phyloP scores from a whole-genome alignment of 2,113 vertebrate species.

The Coptodon bakossiorum region DNA sequence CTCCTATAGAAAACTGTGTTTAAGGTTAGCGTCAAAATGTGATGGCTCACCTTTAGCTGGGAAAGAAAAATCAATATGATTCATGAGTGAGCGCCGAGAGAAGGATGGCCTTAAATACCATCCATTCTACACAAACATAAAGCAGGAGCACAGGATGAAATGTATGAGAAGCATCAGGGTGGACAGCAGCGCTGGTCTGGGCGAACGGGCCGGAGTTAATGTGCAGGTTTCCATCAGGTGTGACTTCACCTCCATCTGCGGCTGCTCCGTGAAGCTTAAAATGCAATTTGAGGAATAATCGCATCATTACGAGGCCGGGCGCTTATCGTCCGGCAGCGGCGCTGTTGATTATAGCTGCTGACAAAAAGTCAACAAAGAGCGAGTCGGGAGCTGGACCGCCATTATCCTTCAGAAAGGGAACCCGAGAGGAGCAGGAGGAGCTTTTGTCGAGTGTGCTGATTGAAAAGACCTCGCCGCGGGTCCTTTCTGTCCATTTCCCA shows the following conservation, averaged over 20 bases:
- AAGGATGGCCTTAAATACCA: neutral
- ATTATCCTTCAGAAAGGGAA: neutral
- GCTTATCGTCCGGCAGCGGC: neutral
- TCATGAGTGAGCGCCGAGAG: neutral
- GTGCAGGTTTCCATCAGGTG: neutral
- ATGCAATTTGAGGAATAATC: slow-evolving; percentile 1
- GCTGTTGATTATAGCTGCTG: slow-evolving; percentile 2
- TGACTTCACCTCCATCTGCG: neutral
- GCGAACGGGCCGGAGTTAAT: neutral
- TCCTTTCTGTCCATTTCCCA: neutral
- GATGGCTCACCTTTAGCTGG: neutral
- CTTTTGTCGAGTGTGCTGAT: slow-evolving; percentile 34
- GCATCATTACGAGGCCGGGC: neutral
- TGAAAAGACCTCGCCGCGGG: slow-evolving; percentile 1
- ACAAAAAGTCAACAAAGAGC: slow-evolving; percentile 1
- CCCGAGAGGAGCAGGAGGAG: neutral
- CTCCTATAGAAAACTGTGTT: neutral
- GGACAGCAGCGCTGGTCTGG: neutral
- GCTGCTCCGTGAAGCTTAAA: neutral
- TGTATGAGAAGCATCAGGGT: neutral
- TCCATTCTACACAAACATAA: neutral
- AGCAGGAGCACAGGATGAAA: neutral
- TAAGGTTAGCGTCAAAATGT: neutral
- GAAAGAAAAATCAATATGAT: neutral
- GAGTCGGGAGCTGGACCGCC: neutral